Evolutionary conservation across 2,888 invertebrate species (phyloP).

Genomic region (Epinotia demarniana): DNA sequence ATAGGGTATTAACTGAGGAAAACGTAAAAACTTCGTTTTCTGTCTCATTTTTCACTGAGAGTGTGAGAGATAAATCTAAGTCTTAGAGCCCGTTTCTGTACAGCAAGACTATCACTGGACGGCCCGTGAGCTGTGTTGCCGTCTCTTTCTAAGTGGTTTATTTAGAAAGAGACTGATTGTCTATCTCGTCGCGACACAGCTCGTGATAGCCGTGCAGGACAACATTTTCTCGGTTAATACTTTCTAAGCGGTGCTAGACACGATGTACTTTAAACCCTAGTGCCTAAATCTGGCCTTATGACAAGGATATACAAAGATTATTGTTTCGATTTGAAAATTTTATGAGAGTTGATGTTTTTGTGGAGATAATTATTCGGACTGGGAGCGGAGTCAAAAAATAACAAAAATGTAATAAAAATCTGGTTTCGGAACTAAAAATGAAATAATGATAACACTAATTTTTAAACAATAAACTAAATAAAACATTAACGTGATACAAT

Average conservation of each 20-base stretch:
- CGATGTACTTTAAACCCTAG: conserved; percentile 41
- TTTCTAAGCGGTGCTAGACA: conserved; percentile 34
- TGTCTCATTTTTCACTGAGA: not conserved
- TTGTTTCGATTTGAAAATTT: conserved; percentile 43
- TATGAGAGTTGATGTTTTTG: conserved; percentile 36
- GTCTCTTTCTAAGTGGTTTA: too few relatives aligned
- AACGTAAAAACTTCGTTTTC: not conserved
- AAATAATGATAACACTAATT: conserved; percentile 25
- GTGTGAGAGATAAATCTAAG: not conserved
- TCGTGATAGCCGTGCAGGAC: not conserved
- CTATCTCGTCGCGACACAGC: too few relatives aligned
- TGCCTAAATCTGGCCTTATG: conserved; percentile 48
- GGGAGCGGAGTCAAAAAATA: conserved; percentile 16
- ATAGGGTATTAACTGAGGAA: not conserved
- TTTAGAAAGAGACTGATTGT: too few relatives aligned
- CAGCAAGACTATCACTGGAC: too few relatives aligned
- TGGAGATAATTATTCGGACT: conserved; percentile 17
- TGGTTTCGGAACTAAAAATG: conserved; percentile 25
- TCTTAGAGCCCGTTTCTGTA: too few relatives aligned
- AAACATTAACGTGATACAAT: not conserved
- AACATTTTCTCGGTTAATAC: conserved; percentile 2
- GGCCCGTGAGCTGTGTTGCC: too few relatives aligned
- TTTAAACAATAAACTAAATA: conserved; percentile 1
- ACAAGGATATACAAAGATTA: conserved; percentile 33
- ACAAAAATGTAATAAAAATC: conserved; percentile 4